Evolutionary conservation across 2,888 invertebrate species (phyloP).

Genomic region (Caenorhabditis macrosperma): DNA sequence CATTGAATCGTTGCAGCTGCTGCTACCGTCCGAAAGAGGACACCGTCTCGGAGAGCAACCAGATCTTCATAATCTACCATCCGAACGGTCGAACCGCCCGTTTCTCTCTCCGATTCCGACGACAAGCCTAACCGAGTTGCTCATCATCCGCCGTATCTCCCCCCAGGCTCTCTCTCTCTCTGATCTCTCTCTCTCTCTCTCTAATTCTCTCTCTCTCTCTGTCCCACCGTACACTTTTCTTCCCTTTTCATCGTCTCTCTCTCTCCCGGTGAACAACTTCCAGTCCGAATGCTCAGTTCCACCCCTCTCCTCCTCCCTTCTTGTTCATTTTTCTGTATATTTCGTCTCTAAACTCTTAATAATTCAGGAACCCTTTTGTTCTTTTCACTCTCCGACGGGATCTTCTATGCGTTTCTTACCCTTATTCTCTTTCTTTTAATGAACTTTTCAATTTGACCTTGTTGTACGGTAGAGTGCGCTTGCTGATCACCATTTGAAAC

Average conservation of each 20-base stretch:
- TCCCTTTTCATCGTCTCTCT: slow-evolving; percentile 11
- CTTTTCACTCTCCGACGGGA: slow-evolving; percentile 33
- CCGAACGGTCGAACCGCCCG: slow-evolving; percentile 79
- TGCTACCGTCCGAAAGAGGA: slow-evolving; percentile 80
- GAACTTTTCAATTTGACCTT: no score
- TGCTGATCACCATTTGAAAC: no score
- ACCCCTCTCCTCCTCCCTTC: slow-evolving; percentile 6
- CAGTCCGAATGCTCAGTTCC: slow-evolving; percentile 38
- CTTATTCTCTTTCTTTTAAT: no score
- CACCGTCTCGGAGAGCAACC: slow-evolving; percentile 78
- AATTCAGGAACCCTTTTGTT: slow-evolving; percentile 16
- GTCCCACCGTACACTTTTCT: slow-evolving; percentile 3
- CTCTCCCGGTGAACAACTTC: slow-evolving; percentile 50
- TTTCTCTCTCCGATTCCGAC: slow-evolving; percentile 78
- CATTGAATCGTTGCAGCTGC: slow-evolving; percentile 77
- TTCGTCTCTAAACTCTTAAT: slow-evolving; percentile 1
- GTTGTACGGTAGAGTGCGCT: no score
- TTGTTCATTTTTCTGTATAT: slow-evolving; percentile 52
- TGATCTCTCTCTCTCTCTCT: slow-evolving; percentile 46
- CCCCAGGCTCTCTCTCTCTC: background rate
- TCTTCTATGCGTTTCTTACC: slow-evolving; percentile 19
- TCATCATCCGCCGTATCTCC: background rate
- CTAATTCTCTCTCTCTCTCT: background rate
- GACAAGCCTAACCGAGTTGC: slow-evolving; percentile 65
- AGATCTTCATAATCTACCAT: slow-evolving; percentile 79